These are phyloP conservation scores for Trisateles emortualis DNA, from an alignment of 2,888 invertebrate species.

Conservation along the genomic window DNA sequence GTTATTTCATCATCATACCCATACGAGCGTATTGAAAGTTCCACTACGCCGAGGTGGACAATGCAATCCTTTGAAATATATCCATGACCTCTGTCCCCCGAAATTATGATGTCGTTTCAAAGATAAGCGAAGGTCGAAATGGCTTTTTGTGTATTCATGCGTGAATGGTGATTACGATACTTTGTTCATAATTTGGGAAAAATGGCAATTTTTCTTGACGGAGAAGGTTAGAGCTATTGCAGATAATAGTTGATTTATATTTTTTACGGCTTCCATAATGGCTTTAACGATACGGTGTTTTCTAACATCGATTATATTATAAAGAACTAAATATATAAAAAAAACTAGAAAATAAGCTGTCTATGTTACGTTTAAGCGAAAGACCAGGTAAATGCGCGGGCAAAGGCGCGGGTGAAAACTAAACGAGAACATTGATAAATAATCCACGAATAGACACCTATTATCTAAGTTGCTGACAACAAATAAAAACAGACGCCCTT, in stretches of 20 bases:
- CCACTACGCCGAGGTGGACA: constrained; percentile 15
- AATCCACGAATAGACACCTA: neutral
- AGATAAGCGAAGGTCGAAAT: constrained; percentile 41
- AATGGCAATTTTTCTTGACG: constrained; percentile 4
- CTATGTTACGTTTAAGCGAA: no score
- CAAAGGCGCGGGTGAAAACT: no score
- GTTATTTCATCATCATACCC: neutral
- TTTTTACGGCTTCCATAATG: no score
- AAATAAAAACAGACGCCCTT: neutral
- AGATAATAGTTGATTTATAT: neutral
- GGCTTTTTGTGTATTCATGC: constrained; percentile 31
- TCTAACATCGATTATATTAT: no score
- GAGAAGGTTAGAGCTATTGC: neutral
- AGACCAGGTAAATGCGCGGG: no score
- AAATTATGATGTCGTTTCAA: constrained; percentile 35
- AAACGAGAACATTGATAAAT: neutral
- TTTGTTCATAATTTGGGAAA: constrained; percentile 28
- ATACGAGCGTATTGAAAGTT: constrained; percentile 5
- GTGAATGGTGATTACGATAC: constrained; percentile 29
- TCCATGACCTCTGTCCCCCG: constrained; percentile 35
- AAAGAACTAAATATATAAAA: no score
- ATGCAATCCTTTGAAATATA: constrained; percentile 32
- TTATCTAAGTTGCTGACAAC: neutral
- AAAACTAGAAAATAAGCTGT: no score
- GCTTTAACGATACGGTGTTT: no score